Conservation (phyloP, 2,113 vertebrate genomes). For the human region DNA sequence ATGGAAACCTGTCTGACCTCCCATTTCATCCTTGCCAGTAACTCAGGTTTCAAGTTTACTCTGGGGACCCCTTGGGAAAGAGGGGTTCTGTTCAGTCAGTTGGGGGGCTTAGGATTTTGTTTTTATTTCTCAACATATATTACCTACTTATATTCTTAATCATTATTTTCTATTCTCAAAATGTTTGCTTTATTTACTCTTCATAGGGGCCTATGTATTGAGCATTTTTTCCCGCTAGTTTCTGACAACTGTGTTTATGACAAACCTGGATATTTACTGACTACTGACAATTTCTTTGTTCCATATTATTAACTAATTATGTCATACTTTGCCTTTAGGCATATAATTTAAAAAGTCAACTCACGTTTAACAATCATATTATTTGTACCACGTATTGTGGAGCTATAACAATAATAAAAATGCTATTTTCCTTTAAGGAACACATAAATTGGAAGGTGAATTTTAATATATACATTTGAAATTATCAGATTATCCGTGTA, state of each 20-base stretch:
- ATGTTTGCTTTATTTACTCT: neutral
- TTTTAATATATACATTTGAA: neutral
- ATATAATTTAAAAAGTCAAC: neutral
- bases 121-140: neutral
- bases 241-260: neutral
- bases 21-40: no score
- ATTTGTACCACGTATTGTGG: neutral
- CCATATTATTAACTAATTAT: neutral
- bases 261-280: neutral
- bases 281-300: neutral
- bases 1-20: no score
- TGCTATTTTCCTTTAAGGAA: neutral
- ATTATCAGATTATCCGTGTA: neutral
- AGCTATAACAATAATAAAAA: neutral
- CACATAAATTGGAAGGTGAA: neutral
- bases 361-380: neutral
- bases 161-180: neutral
- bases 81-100: no score
- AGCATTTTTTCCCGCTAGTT: neutral
- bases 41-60: no score
- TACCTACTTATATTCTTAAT: neutral
- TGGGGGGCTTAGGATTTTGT: no score
- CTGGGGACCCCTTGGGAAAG: no score
- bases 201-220: neutral
- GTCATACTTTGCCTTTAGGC: neutral